Percentiles rank a stretch among this genome's conserved stretches.
Conservation (phyloP, 2,888 invertebrate genomes). For the Oscheius sp. region DNA sequence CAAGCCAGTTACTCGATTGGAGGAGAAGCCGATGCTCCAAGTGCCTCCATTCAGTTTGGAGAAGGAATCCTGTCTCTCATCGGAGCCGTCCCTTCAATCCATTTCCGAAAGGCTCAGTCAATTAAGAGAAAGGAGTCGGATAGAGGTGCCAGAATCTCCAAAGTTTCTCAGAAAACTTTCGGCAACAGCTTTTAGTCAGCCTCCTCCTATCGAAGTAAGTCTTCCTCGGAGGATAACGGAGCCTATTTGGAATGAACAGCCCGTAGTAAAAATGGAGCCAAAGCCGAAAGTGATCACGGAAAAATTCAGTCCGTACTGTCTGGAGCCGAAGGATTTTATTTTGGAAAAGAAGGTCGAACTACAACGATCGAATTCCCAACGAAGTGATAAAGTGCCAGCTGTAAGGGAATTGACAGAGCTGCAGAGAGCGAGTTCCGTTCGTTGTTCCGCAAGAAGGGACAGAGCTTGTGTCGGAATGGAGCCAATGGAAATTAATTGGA, state of each 20-base stretch:
- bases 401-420: constrained; percentile 4
- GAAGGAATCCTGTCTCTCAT: background rate
- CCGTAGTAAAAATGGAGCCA: background rate
- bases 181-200: background rate
- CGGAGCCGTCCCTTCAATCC: constrained; percentile 23
- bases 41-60: constrained; percentile 31
- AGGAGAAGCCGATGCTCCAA: constrained; percentile 39
- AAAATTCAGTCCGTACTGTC: constrained; percentile 24
- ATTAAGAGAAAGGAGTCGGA: constrained; percentile 1
- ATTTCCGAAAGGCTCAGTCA: constrained; percentile 20
- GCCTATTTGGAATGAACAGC: background rate
- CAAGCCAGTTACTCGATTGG: background rate
- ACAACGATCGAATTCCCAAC: constrained; percentile 44
- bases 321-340: constrained; percentile 15
- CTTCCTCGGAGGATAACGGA: background rate
- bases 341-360: constrained; percentile 32
- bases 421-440: constrained; percentile 17
- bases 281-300: constrained; percentile 20
- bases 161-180: constrained; percentile 3
- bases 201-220: background rate
- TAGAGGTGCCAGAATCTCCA: constrained; percentile 11
- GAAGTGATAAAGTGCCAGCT: constrained; percentile 24
- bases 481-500: constrained; percentile 66
- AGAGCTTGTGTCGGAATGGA: constrained; percentile 56
- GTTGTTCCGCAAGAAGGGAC: constrained; percentile 20